Percentiles rank a stretch among this genome's conserved stretches.
phyloP scores from a whole-genome alignment of 2,797 vertebrate genomes.

The Anguilla obscura region DNA sequence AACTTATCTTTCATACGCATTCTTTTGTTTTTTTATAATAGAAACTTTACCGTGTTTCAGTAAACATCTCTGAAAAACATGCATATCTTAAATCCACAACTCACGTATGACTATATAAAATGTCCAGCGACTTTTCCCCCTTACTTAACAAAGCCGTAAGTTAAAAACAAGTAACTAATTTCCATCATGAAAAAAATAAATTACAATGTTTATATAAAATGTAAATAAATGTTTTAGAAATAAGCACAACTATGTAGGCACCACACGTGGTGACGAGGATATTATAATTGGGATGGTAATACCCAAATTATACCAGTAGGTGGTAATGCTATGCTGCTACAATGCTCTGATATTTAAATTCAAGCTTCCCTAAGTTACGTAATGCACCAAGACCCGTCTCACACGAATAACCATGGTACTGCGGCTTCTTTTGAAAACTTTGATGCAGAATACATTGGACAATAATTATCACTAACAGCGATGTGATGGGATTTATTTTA shows the following conservation, averaged over 20 bases:
- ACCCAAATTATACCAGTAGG: constrained; percentile 57
- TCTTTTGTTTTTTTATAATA: constrained; percentile 36
- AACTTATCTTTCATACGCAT: constrained; percentile 24
- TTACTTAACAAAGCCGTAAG: constrained; percentile 28
- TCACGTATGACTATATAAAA: constrained; percentile 33
- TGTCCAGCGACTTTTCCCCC: constrained; percentile 7
- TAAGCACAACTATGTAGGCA: not conserved
- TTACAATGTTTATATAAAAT: constrained; percentile 35
- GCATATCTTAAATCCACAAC: constrained; percentile 36
- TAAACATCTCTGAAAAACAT: constrained; percentile 35
- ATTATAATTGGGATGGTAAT: constrained; percentile 18
- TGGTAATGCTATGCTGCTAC: constrained; percentile 46
- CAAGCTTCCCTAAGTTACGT: not conserved
- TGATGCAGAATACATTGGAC: constrained; percentile 38
- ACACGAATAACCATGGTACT: constrained; percentile 18
- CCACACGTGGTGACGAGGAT: constrained; percentile 20
- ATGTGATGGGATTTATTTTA: constrained; percentile 14
- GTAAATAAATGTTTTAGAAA: constrained; percentile 21
- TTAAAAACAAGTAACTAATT: constrained; percentile 24
- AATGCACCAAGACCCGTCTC: constrained; percentile 19
- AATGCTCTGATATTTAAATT: constrained; percentile 29
- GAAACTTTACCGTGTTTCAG: constrained; percentile 21
- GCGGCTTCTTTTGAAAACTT: constrained; percentile 5
- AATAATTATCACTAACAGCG: constrained; percentile 29
- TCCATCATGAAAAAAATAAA: constrained; percentile 32